A percentile compares a stretch with the other conserved stretches of the same genome.
phyloP scores from a whole-genome alignment of 2,888 invertebrate species.

The Polietes domitor region DNA sequence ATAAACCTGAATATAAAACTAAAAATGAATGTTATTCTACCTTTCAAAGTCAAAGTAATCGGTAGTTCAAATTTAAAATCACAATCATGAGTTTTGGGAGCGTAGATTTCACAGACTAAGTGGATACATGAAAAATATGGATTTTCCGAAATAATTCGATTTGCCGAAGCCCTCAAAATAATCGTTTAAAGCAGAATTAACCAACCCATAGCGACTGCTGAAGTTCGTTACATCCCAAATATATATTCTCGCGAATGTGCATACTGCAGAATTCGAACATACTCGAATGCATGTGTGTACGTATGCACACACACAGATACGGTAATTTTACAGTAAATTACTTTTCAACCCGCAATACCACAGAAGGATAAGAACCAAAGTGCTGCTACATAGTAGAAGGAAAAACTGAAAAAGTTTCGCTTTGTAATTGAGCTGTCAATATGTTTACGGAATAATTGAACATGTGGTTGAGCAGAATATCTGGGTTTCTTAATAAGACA shows the following conservation, averaged over 20 bases:
- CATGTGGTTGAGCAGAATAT: conserved; percentile 43
- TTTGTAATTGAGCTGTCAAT: conserved; percentile 60
- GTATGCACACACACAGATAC: conserved; percentile 26
- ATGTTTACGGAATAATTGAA: conserved; percentile 51
- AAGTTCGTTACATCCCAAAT: not conserved
- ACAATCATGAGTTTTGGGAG: no score
- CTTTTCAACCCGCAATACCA: conserved; percentile 55
- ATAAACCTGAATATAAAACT: no score
- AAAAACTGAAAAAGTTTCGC: conserved; percentile 12
- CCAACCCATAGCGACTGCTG: no score
- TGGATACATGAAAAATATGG: no score
- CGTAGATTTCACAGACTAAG: no score
- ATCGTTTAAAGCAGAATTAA: no score
- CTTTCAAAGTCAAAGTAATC: no score
- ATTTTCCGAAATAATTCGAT: no score
- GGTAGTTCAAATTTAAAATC: no score
- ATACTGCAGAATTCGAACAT: not conserved
- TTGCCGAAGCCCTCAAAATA: no score
- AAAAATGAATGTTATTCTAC: no score
- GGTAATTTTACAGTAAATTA: conserved; percentile 58
- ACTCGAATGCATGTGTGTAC: not conserved
- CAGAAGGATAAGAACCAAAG: conserved; percentile 55
- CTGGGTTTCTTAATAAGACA: not conserved
- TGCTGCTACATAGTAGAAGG: not conserved
- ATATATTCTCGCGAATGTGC: no score